Evolutionary conservation across 2,797 vertebrate genomes (phyloP).

Genomic region (Ataeniobius toweri): DNA sequence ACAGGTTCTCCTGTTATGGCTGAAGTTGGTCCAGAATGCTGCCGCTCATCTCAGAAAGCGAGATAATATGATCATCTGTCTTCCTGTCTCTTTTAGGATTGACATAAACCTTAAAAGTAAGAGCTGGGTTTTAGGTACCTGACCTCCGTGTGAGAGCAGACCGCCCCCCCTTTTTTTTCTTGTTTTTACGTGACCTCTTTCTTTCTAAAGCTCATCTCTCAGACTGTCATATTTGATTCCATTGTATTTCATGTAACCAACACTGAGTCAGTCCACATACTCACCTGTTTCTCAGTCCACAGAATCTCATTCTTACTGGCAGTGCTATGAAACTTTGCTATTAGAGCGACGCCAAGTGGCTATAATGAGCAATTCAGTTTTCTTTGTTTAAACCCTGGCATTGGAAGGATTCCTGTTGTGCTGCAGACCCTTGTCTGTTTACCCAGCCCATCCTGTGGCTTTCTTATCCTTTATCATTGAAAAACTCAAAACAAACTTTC

Average conservation of each 20-base stretch:
- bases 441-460: background rate
- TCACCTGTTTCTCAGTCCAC: constrained; percentile 26
- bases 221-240: background rate
- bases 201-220: too few relatives aligned
- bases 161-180: too few relatives aligned
- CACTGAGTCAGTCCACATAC: constrained; percentile 28
- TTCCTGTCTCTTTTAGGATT: too few relatives aligned
- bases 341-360: constrained; percentile 72
- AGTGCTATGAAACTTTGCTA: constrained; percentile 14
- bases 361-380: constrained; percentile 39
- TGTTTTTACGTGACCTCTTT: too few relatives aligned
- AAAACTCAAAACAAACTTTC: constrained; percentile 3
- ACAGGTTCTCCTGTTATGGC: background rate
- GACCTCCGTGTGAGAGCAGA: too few relatives aligned
- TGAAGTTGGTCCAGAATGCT: too few relatives aligned
- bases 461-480: background rate
- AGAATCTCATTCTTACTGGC: background rate
- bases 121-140: too few relatives aligned
- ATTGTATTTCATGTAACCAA: constrained; percentile 11
- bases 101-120: too few relatives aligned
- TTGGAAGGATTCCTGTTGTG: constrained; percentile 9
- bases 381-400: background rate
- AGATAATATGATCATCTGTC: background rate
- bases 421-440: background rate
- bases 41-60: too few relatives aligned